These are phyloP conservation scores for Lacerta bilineata DNA, from an alignment of 2,797 vertebrate genomes.

Conservation along the genomic window DNA sequence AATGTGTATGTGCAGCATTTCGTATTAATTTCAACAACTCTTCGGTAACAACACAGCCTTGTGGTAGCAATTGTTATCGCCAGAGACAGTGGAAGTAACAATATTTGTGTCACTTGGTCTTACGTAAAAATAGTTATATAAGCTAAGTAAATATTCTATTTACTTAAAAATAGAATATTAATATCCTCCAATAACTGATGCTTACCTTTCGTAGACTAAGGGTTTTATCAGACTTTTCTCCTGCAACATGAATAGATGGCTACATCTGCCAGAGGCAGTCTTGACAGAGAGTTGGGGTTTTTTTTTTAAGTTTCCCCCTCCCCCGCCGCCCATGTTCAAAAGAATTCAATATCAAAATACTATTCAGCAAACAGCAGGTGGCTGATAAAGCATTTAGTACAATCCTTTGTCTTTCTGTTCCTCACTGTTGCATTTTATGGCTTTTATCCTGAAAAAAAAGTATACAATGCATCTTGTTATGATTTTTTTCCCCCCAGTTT, in stretches of 20 bases:
- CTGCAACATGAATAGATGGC: conserved; percentile 18
- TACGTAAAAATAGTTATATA: neutral
- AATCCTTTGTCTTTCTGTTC: conserved; percentile 44
- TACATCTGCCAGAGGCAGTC: conserved; percentile 28
- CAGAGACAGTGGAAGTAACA: neutral
- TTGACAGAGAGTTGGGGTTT: conserved; percentile 19
- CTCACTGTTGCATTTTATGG: conserved; percentile 23
- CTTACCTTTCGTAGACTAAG: neutral
- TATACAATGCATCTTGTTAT: conserved; percentile 22
- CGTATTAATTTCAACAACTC: neutral
- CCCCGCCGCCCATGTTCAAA: neutral
- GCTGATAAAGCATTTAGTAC: conserved; percentile 42
- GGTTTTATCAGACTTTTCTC: neutral
- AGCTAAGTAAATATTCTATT: too few relatives aligned
- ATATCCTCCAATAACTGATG: conserved; percentile 19
- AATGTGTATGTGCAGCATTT: neutral
- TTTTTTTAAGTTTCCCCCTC: neutral
- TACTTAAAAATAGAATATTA: neutral
- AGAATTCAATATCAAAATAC: conserved; percentile 41
- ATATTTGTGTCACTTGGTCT: neutral
- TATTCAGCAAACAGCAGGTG: conserved; percentile 34
- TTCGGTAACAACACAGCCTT: neutral
- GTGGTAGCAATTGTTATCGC: too few relatives aligned
- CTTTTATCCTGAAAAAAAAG: conserved; percentile 18
- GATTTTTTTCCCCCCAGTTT: neutral